Evolutionary conservation across 2,113 vertebrate genomes (phyloP).

Genomic region (Ondatra zibethicus): DNA sequence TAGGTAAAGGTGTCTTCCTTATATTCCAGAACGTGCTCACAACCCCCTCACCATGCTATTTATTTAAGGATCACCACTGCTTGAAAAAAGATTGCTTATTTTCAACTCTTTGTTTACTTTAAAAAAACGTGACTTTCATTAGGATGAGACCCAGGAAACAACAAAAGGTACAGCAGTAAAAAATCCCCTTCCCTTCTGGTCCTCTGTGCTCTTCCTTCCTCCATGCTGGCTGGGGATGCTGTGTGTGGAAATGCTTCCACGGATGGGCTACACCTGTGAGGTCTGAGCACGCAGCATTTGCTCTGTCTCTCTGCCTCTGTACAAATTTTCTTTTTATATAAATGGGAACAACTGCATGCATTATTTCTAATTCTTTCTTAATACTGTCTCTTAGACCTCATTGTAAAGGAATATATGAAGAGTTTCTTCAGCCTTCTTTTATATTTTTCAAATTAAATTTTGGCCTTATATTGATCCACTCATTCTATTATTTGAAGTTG

Average conservation of each 20-base stretch:
- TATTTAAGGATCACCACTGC: not conserved
- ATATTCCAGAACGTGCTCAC: not conserved
- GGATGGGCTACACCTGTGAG: not conserved
- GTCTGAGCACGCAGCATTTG: not conserved
- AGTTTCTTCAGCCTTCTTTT: not conserved
- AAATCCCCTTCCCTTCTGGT: not conserved
- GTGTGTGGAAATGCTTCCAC: not conserved
- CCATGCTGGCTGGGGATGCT: not conserved
- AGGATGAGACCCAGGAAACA: not conserved
- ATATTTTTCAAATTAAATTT: constrained; percentile 50
- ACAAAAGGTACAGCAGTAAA: not conserved
- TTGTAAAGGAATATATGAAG: not conserved
- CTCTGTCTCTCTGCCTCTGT: not conserved
- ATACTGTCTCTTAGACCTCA: not conserved
- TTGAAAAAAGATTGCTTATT: not conserved
- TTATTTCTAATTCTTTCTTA: constrained; percentile 19
- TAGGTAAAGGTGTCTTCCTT: not conserved
- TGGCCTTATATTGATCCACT: constrained; percentile 33
- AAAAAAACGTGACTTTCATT: not conserved
- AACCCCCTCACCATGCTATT: not conserved
- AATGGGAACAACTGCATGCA: not conserved
- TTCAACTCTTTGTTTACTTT: constrained; percentile 6
- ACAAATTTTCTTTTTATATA: not conserved
- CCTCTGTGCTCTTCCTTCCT: not conserved
- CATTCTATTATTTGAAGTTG: not conserved